These are phyloP conservation scores for Muscicapa adusta DNA, from an alignment of 2,113 vertebrate genomes.

Conservation along the genomic window DNA sequence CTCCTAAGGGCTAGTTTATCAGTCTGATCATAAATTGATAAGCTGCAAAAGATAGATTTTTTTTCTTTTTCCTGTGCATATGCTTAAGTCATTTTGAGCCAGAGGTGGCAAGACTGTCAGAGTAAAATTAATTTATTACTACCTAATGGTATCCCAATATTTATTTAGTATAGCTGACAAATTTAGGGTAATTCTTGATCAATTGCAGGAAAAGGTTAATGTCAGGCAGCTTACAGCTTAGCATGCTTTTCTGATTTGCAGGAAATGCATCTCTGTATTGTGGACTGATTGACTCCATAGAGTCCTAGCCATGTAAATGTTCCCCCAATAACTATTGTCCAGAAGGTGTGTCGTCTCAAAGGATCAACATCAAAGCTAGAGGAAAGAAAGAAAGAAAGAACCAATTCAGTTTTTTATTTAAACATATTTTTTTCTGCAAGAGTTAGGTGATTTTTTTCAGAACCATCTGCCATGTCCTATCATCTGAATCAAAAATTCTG, in stretches of 20 bases:
- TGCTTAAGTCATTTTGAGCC: not conserved
- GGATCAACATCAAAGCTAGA: slow-evolving; percentile 77
- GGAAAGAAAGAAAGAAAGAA: not conserved
- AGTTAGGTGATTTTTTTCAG: not conserved
- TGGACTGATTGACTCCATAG: slow-evolving; percentile 86
- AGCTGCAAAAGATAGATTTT: not conserved
- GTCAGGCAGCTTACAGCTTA: slow-evolving; percentile 75
- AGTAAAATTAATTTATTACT: not conserved
- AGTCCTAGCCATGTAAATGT: slow-evolving; percentile 87
- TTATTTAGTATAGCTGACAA: not conserved
- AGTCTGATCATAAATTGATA: not conserved
- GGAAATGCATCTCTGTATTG: slow-evolving; percentile 84
- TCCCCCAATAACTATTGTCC: slow-evolving; percentile 83
- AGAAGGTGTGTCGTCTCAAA: slow-evolving; percentile 83
- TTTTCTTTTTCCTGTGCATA: not conserved
- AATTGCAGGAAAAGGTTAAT: not conserved
- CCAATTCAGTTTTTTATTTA: not conserved
- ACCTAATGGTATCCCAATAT: not conserved
- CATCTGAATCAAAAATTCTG: not conserved
- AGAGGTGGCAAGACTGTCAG: not conserved
- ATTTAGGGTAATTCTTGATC: not conserved
- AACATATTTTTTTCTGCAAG: not conserved
- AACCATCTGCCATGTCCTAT: not conserved
- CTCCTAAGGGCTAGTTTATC: not conserved
- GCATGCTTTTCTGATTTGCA: slow-evolving; percentile 82